phyloP scores from a whole-genome alignment of 2,888 invertebrate species.

The Bruchidius siliquastri region DNA sequence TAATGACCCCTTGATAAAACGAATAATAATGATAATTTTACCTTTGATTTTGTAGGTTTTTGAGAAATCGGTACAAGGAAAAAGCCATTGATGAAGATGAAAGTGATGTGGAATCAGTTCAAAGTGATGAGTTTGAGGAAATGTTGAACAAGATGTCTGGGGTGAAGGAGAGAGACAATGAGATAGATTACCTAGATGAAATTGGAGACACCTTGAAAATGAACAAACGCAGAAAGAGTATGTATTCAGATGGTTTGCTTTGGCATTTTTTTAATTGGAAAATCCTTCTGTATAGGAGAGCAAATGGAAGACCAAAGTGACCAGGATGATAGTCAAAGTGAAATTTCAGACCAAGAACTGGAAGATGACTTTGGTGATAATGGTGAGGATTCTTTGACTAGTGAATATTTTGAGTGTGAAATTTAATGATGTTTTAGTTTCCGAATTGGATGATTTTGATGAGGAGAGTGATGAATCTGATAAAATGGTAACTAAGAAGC shows the following conservation, averaged over 20 bases:
- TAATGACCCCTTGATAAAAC: too few relatives aligned
- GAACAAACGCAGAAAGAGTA: conserved; percentile 19
- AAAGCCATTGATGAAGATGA: conserved; percentile 53
- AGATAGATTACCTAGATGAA: conserved; percentile 65
- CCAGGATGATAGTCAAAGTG: conserved; percentile 11
- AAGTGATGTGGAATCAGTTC: conserved; percentile 66
- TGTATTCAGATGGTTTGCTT: neutral
- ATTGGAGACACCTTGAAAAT: conserved; percentile 49
- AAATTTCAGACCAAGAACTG: conserved; percentile 30
- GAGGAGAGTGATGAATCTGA: conserved; percentile 19
- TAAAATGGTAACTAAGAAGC: conserved; percentile 28
- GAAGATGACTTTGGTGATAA: conserved; percentile 36
- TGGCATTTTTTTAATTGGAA: neutral
- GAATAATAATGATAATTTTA: too few relatives aligned
- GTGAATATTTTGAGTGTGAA: neutral
- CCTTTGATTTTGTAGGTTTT: conserved; percentile 52
- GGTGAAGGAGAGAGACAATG: conserved; percentile 48
- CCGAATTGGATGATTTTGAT: conserved; percentile 17
- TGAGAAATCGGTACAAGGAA: conserved; percentile 49
- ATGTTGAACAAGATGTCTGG: conserved; percentile 58
- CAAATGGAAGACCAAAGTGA: conserved; percentile 2
- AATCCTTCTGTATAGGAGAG: neutral
- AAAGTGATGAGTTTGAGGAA: conserved; percentile 72
- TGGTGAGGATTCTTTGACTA: neutral
- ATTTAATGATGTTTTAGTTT: neutral